Evolutionary conservation across 92 coral and sea anemone genomes (phyloP), one percentile per base, ranked within the genome.

Genomic region (Umimayanthus kanabou): DNA sequence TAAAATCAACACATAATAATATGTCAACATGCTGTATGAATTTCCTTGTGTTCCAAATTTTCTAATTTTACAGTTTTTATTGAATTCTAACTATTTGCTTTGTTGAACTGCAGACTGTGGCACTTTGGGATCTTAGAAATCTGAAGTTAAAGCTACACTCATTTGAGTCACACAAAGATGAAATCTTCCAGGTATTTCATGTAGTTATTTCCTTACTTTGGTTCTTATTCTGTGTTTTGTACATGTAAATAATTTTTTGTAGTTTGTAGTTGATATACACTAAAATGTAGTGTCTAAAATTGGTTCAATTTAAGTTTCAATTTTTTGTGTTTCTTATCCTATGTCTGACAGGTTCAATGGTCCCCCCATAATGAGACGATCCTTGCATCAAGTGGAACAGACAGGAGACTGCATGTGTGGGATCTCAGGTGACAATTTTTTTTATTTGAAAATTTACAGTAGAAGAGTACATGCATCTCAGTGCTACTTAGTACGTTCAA

Each of bases 291-390:
- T 50, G 15, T 50, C 57, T 9, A 50, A 50, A 50, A 11, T 11
- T 8, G 2, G 13, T 50, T 8, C 9, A 33, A 66, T 50, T 72
- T 29, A 18, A 20, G 11, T 1, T 23, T 33, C 28, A 77, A 77
- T 14, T 49, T 50, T 29, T 79, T 49, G 26, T 79, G 33, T 37
- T 72, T 77, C 11, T 40, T 70, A n/a, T 39, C 49, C 20, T 18
- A 26, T 18, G 47, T 76, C 7, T 30, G 0, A 2, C 33, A 96
- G 99, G 99, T 97, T 22, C 99, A 97, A 77, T 97, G 99, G 99
- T 97, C 99, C 20, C 99, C 99, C 25, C 99, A 97, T 83, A 97
- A 97, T 88, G 99, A 97, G 76, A 97, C 99, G 28, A 97, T 97
- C 73, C 89, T 97, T 22, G 99, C 99, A 18, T 97, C 99, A 33